These are phyloP conservation scores for Monoplex corrugatus DNA, from an alignment of 2,888 invertebrate genomes.

Conservation along the genomic window DNA sequence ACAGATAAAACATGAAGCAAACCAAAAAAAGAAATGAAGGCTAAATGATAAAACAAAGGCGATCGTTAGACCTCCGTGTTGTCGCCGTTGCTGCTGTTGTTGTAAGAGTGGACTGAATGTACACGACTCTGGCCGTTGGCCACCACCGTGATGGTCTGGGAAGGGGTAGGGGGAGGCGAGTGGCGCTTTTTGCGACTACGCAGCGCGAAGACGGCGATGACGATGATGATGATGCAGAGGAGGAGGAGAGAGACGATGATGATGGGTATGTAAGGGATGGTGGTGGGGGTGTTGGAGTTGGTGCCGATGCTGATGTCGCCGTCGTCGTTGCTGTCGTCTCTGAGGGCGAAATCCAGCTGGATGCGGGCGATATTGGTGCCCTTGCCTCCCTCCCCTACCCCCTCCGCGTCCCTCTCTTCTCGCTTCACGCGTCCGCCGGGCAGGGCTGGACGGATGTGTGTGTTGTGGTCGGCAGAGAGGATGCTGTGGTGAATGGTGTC, in stretches of 20 bases:
- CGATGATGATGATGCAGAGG: slow-evolving; percentile 64
- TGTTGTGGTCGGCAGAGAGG: not conserved
- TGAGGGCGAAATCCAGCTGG: slow-evolving; percentile 60
- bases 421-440: slow-evolving; percentile 54
- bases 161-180: slow-evolving; percentile 72
- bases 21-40: not conserved
- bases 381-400: slow-evolving; percentile 64
- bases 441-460: slow-evolving; percentile 38
- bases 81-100: slow-evolving; percentile 54
- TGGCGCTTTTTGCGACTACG: slow-evolving; percentile 67
- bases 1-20: too few species aligned
- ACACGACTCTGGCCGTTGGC: slow-evolving; percentile 61
- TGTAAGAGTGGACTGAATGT: slow-evolving; percentile 51
- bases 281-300: slow-evolving; percentile 57
- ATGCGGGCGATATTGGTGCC: slow-evolving; percentile 76
- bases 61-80: slow-evolving; percentile 59
- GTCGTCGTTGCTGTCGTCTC: slow-evolving; percentile 53
- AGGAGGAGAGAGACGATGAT: slow-evolving; percentile 65
- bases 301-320: slow-evolving; percentile 62
- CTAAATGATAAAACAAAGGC: not conserved
- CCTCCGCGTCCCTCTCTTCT: slow-evolving; percentile 61
- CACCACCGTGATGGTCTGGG: slow-evolving; percentile 72
- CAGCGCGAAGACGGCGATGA: slow-evolving; percentile 66
- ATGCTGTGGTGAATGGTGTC: slow-evolving; percentile 3
- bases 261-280: slow-evolving; percentile 66